phyloP scores from a whole-genome alignment of 1,140 invertebrate genomes.

The Trichogramma pretiosum region DNA sequence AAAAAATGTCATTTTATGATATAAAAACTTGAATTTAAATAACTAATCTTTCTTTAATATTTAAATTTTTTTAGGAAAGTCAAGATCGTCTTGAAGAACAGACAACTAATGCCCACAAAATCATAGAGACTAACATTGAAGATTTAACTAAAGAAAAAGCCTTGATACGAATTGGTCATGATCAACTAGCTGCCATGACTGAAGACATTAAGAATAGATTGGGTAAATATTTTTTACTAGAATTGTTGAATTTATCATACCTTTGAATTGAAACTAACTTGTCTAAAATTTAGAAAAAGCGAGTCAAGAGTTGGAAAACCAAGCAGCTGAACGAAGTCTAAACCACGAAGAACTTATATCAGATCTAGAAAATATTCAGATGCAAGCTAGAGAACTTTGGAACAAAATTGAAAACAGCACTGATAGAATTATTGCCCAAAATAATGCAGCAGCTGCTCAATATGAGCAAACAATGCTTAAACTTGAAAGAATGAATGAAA shows the following conservation, averaged over 20 bases:
- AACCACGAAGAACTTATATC: constrained; percentile 50
- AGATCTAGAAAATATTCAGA: constrained; percentile 50
- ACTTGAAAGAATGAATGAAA: constrained; percentile 53
- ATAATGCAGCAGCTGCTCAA: constrained; percentile 45
- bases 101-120: constrained; percentile 43
- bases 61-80: constrained; percentile 37
- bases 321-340: constrained; percentile 40
- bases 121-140: constrained; percentile 49
- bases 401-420: constrained; percentile 46
- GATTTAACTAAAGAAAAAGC: constrained; percentile 52
- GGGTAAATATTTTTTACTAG: constrained; percentile 35
- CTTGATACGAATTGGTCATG: constrained; percentile 51
- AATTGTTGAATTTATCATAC: no score
- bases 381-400: constrained; percentile 48
- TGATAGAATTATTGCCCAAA: constrained; percentile 47
- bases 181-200: constrained; percentile 48
- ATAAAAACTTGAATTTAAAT: neutral
- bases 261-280: neutral
- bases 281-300: constrained; percentile 39
- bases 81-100: constrained; percentile 49
- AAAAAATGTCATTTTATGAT: neutral
- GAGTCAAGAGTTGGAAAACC: constrained; percentile 41
- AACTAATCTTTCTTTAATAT: neutral
- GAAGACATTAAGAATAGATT: constrained; percentile 50
- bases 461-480: constrained; percentile 52